Base-by-base conservation (phyloP, 30 jellyfish, hydroid and myxozoan species). In the Chrysaora quinquecirrha region DNA sequence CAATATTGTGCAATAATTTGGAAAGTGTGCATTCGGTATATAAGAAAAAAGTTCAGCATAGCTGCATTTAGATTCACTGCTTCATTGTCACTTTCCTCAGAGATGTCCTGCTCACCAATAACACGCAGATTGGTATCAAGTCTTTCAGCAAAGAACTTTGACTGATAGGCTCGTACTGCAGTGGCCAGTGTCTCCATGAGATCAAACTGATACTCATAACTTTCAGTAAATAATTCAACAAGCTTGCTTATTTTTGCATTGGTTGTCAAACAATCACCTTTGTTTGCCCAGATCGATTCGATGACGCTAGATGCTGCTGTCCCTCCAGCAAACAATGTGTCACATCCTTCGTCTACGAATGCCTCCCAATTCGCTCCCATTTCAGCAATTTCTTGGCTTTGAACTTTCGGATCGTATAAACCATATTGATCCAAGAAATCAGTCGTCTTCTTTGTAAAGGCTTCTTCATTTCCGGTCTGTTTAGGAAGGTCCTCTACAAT, bases 161-260 rank as follows among this genome's bases (percentile, higher is more conserved):
- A 67, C 25, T 48, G 68, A 6, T 52, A 64, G 19, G 94, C 75
- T 35, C 94, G 28, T 25, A 74, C 73, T 1, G 74, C 77, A 18
- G 76, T 61, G 30, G 94, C 94, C 1, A 83, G 80, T n/a, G 94
- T 54, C 82, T 83, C 94, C 82, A 83, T 83, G 75, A 83, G 48
- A 22, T 83, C 94, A 63, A 83, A 83, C 60, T 83, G 94, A 66
- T 3, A 83, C 24, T 72, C 80, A 47, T 83, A 83, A 19, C 71
- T 83, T 48, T 83, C 94, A 1, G 75, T 23, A 21, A 21, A 73
- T 22, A 62, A 47, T 28, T 74, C 83, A 47, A 83, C 52, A 84
- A 83, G 47, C 23, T 38, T 31, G 28, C 70, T 34, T 19, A 73
- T 73, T 1, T 70, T 50, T 21, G 71, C 82, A 18, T 83, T 70